Evolutionary conservation across 2,797 vertebrate genomes (phyloP), one percentile per base, ranked within the genome.

Genomic region (Thamnophis elegans): DNA sequence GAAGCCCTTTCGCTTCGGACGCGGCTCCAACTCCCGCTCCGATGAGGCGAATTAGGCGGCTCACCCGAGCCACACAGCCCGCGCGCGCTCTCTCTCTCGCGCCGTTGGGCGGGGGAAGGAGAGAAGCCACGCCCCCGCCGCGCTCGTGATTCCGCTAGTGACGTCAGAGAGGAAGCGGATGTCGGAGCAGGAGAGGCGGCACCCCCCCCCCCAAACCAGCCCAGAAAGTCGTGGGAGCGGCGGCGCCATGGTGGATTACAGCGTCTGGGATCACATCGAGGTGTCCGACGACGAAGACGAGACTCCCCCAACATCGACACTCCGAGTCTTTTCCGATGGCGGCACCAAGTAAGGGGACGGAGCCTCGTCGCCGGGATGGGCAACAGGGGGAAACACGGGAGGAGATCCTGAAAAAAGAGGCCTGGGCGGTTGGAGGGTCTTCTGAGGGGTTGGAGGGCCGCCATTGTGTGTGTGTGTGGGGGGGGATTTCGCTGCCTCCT

Each of bases 251-350:
- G 97, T 99, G 96, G 98, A 99, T 92, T 99, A 99, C 97, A 98
- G 99, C 94, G 97, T 97, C 94, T 99, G 99, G 98, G 98, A 99
- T 91, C 98, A 99, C 94, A 98, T 99, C 95, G 98, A 99, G 87
- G 98, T 99, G 92, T 99, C 99, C 0, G 99, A 99, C 89, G 98
- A 99, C 91, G 99, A 99, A 89, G 98, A 99, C 5, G 98, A 98
- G 87, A 98, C 98, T n/a, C 98, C 91, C 98, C 98, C 89, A 98
- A 98, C 91, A 99, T 99, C 94, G 99, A 99, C 97, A 99, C 99
- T 0, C 97, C 98, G 89, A 99, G 99, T 2, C 96, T 99, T 53
- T 99, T 98, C 97, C 97, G 98, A 94, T 98, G 98, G 98, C 98
- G 98, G 95, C 99, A 99, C 93, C 98, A 98, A 98, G 98, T 99